Conservation (phyloP, 2,113 vertebrate species). For the Erinaceus europaeus region DNA sequence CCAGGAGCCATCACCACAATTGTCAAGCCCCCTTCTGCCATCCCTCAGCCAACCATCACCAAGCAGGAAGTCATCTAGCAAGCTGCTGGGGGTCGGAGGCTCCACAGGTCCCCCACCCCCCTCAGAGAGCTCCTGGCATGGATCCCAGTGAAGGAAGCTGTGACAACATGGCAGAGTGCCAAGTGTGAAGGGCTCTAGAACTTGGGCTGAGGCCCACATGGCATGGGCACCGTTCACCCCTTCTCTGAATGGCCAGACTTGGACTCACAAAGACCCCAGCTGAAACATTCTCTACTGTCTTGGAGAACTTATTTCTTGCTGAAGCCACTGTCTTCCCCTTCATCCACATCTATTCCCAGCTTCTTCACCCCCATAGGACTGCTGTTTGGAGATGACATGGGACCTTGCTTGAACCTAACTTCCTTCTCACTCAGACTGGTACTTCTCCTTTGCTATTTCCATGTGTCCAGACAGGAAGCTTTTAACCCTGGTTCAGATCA, state of each 20-base stretch:
- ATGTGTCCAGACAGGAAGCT: neutral
- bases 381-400: neutral
- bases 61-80: slow-evolving; percentile 97
- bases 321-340: slow-evolving; percentile 45
- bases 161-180: neutral
- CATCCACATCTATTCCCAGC: neutral
- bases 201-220: neutral
- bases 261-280: neutral
- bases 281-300: slow-evolving; percentile 9
- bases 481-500: neutral
- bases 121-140: slow-evolving; percentile 12
- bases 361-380: neutral
- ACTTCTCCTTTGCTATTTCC: neutral
- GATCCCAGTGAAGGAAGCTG: neutral
- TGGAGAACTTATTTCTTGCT: neutral
- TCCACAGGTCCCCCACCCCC: slow-evolving; percentile 35
- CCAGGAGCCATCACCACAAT: slow-evolving; percentile 92
- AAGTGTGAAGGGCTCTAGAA: neutral
- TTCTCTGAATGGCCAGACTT: neutral
- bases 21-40: slow-evolving; percentile 92
- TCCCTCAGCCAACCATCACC: slow-evolving; percentile 93
- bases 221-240: neutral
- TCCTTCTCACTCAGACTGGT: neutral
- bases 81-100: neutral
- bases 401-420: neutral